Evolutionary conservation across 1,140 invertebrate genomes (phyloP), one percentile per base, ranked within the genome.

Genomic region (Penaeus vannamei): DNA sequence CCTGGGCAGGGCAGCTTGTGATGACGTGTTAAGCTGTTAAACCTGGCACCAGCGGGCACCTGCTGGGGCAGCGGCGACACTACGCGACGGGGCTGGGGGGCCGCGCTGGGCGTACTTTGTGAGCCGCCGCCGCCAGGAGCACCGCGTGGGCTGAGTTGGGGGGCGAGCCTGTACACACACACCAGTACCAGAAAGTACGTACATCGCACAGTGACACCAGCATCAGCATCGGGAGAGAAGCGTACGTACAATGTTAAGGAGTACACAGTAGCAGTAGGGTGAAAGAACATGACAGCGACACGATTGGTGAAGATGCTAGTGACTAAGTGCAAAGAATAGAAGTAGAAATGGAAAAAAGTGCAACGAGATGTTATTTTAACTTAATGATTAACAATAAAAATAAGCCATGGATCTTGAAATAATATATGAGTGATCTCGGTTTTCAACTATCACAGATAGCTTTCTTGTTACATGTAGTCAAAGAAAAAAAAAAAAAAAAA

Each of bases 81-180:
- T 81, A 81, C 79, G 79, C 7, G 23, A 59, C 46, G 46, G 79
- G 22, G 79, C 46, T 59, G 53, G 79, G 77, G 79, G 22, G 29
- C 10, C 79, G 46, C 23, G n/a, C 14, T 22, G 23, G 5, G 23
- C 79, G 46, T 81, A 81, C 79, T 81, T 81, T n/a, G n/a, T n/a
- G n/a, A n/a, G 79, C 60, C 46, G 36, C 19, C 10, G 12, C 20
- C 79, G 42, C 79, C 46, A 59, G 79, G 72, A 0, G 4, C n/a
- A n/a, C n/a, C n/a, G 14, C 53, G 46, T 59, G 77, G 36, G 72
- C n/a, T 59, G 46, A 59, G 69, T 72, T 85, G 84, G 60, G 79
- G 79, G 46, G 79, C 79, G 46, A 81, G 46, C 79, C 69, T 76
- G 62, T 72, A 77, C 82, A 64, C 42, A 84, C 82, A 64, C 60